Evolutionary conservation across 2,797 vertebrate genomes (phyloP).

Genomic region (Brachyrhaphis roseni): DNA sequence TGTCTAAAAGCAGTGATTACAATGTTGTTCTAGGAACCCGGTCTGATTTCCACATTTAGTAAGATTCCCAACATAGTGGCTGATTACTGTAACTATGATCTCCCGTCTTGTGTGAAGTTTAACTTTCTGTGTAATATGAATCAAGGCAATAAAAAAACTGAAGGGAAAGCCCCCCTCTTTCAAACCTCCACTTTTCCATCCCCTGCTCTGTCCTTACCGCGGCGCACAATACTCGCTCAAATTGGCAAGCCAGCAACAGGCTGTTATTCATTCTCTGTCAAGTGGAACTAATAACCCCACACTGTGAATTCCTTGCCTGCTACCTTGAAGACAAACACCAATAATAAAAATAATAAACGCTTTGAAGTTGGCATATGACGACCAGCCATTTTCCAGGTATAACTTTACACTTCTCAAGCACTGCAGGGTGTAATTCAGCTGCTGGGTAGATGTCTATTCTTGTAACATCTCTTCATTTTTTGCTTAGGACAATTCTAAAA

Average conservation of each 20-base stretch:
- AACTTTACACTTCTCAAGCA: conserved; percentile 44
- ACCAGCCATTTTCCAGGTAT: conserved; percentile 58
- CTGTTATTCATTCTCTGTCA: conserved; percentile 37
- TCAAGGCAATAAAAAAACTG: conserved; percentile 24
- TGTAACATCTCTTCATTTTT: conserved; percentile 41
- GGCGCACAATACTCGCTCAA: conserved; percentile 40
- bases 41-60: neutral
- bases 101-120: conserved; percentile 12
- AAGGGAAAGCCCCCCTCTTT: conserved; percentile 14
- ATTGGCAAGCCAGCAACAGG: conserved; percentile 52
- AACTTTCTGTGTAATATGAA: conserved; percentile 33
- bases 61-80: neutral
- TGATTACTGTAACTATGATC: conserved; percentile 6
- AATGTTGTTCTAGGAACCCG: neutral
- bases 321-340: conserved; percentile 60
- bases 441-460: conserved; percentile 34
- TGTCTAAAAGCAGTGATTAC: conserved; percentile 9
- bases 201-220: conserved; percentile 35
- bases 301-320: conserved; percentile 65
- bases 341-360: conserved; percentile 64
- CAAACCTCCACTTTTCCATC: conserved; percentile 6
- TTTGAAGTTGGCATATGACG: conserved; percentile 54
- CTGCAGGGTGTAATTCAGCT: conserved; percentile 38
- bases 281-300: conserved; percentile 69
- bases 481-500: conserved; percentile 14